phyloP scores from a whole-genome alignment of 53 echinoderm and acorn worm genomes.

The Mesocentrotus franciscanus region DNA sequence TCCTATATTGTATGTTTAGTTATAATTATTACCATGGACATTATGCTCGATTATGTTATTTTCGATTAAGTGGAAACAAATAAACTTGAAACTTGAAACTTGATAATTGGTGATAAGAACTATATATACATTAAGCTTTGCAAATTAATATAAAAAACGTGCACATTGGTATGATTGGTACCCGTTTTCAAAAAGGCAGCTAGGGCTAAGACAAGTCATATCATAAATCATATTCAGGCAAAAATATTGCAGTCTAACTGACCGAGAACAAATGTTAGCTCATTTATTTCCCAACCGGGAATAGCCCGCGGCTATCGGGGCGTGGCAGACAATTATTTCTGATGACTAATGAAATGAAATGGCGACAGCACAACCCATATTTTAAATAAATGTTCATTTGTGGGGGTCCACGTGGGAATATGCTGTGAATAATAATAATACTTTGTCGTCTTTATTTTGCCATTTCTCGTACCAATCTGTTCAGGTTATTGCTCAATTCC shows the following conservation, averaged over 20 bases:
- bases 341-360: conserved; percentile 24
- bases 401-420: not conserved
- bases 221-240: not conserved
- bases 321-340: not conserved
- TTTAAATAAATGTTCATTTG: not conserved
- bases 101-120: too few species aligned
- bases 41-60: too few species aligned
- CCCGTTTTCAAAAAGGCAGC: too few species aligned
- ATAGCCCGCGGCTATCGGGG: not conserved
- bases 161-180: too few species aligned
- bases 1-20: too few species aligned
- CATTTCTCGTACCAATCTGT: conserved; percentile 39
- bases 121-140: too few species aligned
- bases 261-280: conserved; percentile 15
- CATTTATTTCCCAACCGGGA: not conserved
- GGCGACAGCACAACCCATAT: not conserved
- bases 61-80: too few species aligned
- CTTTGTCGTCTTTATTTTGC: not conserved
- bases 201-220: not conserved
- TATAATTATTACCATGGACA: too few species aligned
- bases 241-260: not conserved
- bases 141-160: too few species aligned
- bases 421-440: not conserved
- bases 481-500: conserved; percentile 24
- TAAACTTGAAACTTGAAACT: too few species aligned